Percentiles rank a stretch among this genome's conserved stretches.
Evolutionary conservation across 2,888 invertebrate species (phyloP).

Genomic region (Rhopalosiphum nymphaeae): DNA sequence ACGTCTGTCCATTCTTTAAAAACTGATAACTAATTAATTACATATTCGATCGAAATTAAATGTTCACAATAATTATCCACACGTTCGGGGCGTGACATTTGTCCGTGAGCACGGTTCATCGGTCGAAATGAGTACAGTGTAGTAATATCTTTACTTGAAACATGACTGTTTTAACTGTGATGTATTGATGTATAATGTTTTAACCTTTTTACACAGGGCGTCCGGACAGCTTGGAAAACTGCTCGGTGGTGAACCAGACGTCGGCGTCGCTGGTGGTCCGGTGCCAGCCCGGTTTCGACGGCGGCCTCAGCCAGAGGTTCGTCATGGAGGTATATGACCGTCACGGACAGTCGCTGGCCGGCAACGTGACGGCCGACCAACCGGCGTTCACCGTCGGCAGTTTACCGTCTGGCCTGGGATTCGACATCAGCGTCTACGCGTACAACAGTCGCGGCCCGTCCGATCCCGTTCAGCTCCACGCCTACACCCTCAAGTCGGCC

Average conservation of each 20-base stretch:
- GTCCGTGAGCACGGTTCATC: neutral
- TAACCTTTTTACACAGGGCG: constrained; percentile 73
- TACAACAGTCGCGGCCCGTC: constrained; percentile 82
- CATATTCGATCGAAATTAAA: neutral
- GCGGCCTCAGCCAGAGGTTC: constrained; percentile 81
- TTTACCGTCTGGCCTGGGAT: constrained; percentile 78
- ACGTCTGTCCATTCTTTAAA: neutral
- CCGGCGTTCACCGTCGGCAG: constrained; percentile 79
- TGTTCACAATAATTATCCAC: neutral
- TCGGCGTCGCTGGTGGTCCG: constrained; percentile 80
- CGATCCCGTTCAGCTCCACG: constrained; percentile 76
- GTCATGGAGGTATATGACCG: constrained; percentile 79
- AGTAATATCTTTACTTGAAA: neutral
- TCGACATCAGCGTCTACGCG: constrained; percentile 79
- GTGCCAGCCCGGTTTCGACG: constrained; percentile 83
- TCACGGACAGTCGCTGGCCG: constrained; percentile 72
- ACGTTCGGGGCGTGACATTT: neutral
- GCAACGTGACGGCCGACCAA: constrained; percentile 74
- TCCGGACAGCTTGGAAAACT: constrained; percentile 81
- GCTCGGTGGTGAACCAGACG: constrained; percentile 81
- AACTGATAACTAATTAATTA: neutral
- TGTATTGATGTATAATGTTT: neutral
- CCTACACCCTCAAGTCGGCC: constrained; percentile 81
- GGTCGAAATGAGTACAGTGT: neutral
- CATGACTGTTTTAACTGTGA: neutral